Conservation (phyloP, 2,113 vertebrate genomes). For the Barbus barbus region DNA sequence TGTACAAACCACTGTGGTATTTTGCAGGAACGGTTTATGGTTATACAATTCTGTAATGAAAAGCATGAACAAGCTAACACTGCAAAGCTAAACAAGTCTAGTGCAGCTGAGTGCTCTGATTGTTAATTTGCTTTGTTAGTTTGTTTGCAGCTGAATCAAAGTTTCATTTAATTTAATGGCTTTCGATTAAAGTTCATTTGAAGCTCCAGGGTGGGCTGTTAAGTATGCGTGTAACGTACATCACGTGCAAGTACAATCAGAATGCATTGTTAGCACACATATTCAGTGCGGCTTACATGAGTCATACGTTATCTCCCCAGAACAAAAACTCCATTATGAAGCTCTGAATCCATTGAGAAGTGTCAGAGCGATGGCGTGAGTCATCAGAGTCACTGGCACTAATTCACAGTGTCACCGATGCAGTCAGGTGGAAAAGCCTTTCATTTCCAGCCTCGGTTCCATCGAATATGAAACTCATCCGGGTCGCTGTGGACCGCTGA, state of each 20-base stretch:
- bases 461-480: constrained; percentile 35
- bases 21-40: too few relatives aligned
- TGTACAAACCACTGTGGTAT: too few relatives aligned
- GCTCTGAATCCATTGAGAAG: constrained; percentile 25
- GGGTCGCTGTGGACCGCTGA: constrained; percentile 8
- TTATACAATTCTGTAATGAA: too few relatives aligned
- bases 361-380: constrained; percentile 30
- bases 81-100: background rate
- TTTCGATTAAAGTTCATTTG: constrained; percentile 20
- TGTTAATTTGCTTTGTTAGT: too few relatives aligned
- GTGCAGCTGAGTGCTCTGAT: too few relatives aligned
- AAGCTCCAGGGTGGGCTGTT: constrained; percentile 10
- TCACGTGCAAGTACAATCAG: background rate
- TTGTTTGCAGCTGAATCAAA: background rate
- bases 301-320: constrained; percentile 15
- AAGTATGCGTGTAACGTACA: background rate
- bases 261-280: background rate
- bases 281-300: background rate
- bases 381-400: constrained; percentile 38
- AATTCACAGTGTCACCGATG: constrained; percentile 43
- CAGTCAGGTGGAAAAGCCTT: constrained; percentile 50
- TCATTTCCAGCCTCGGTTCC: constrained; percentile 36
- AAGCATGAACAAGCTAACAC: background rate
- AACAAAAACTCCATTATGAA: constrained; percentile 43
- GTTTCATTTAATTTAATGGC: constrained; percentile 1